Conservation (phyloP, 2,797 vertebrate species). For the Lerista edwardsae region DNA sequence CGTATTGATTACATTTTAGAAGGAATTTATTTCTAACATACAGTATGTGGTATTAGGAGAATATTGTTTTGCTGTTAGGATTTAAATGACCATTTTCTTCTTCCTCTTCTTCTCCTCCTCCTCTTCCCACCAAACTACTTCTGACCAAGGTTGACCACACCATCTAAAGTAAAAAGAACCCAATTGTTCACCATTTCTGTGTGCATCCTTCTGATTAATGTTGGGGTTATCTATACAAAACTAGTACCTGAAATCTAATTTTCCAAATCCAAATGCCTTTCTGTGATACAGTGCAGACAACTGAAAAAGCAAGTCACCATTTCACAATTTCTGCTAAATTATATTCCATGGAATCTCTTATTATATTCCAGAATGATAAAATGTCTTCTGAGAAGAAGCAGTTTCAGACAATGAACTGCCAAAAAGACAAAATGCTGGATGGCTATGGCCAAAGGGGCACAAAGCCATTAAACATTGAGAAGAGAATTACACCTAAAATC, state of each 20-base stretch:
- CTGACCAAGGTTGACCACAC: slow-evolving; percentile 75
- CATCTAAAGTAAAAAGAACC: slow-evolving; percentile 70
- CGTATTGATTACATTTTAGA: slow-evolving; percentile 21
- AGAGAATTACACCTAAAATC: slow-evolving; percentile 35
- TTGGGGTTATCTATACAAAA: slow-evolving; percentile 62
- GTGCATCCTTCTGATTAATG: slow-evolving; percentile 60
- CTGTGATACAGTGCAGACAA: slow-evolving; percentile 55
- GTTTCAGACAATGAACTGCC: slow-evolving; percentile 39
- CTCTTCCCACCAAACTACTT: slow-evolving; percentile 50
- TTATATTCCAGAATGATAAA: slow-evolving; percentile 37
- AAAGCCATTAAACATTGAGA: slow-evolving; percentile 32
- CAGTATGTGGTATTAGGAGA: slow-evolving; percentile 49
- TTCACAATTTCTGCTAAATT: slow-evolving; percentile 36
- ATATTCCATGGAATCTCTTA: slow-evolving; percentile 39
- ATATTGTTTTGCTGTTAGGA: slow-evolving; percentile 56
- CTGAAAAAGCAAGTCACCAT: slow-evolving; percentile 46
- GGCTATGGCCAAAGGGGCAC: neutral
- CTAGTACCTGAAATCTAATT: slow-evolving; percentile 53
- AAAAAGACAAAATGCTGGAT: slow-evolving; percentile 44
- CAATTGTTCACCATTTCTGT: slow-evolving; percentile 62
- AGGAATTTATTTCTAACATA: neutral
- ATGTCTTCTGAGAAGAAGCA: slow-evolving; percentile 40
- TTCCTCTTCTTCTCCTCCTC: slow-evolving; percentile 60
- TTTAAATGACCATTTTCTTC: slow-evolving; percentile 70
- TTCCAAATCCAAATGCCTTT: slow-evolving; percentile 48